These are phyloP conservation scores for Trematomus bernacchii DNA, from an alignment of 2,797 vertebrate genomes.

Conservation along the genomic window DNA sequence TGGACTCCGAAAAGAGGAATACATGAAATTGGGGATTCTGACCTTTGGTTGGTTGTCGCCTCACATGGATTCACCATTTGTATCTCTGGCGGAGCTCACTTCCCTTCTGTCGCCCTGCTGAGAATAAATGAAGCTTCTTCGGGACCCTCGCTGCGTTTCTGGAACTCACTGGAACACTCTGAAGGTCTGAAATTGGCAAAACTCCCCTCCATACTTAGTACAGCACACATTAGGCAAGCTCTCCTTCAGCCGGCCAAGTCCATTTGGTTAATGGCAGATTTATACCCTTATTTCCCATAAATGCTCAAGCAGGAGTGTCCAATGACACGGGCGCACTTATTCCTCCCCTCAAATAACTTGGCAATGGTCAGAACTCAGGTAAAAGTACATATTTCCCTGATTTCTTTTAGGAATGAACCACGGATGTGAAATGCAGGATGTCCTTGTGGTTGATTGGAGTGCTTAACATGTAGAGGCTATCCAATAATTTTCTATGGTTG, in stretches of 20 bases:
- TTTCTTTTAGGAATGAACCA: not conserved
- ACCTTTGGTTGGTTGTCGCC: conserved; percentile 72
- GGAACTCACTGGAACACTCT: conserved; percentile 69
- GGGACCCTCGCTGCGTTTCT: conserved; percentile 76
- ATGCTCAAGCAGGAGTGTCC: conserved; percentile 29
- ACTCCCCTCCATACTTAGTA: conserved; percentile 59
- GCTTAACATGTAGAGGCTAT: not conserved
- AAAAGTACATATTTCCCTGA: not conserved
- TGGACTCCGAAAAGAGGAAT: conserved; percentile 30
- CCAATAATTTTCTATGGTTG: not conserved
- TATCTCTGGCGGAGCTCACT: conserved; percentile 70
- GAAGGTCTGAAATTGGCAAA: conserved; percentile 71
- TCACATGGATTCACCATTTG: conserved; percentile 74
- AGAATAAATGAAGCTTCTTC: conserved; percentile 80
- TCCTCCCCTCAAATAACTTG: not conserved
- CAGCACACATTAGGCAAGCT: conserved; percentile 59
- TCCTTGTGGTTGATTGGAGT: not conserved
- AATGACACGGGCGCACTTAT: conserved; percentile 21
- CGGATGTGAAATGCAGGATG: not conserved
- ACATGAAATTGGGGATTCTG: conserved; percentile 59
- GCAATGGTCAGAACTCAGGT: too few relatives aligned
- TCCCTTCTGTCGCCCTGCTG: conserved; percentile 75
- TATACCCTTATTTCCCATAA: conserved; percentile 37
- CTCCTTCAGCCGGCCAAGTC: conserved; percentile 61
- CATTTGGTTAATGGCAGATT: conserved; percentile 72